Base-by-base conservation (phyloP, 2,888 invertebrate genomes). In the Ariolimax columbianus region DNA sequence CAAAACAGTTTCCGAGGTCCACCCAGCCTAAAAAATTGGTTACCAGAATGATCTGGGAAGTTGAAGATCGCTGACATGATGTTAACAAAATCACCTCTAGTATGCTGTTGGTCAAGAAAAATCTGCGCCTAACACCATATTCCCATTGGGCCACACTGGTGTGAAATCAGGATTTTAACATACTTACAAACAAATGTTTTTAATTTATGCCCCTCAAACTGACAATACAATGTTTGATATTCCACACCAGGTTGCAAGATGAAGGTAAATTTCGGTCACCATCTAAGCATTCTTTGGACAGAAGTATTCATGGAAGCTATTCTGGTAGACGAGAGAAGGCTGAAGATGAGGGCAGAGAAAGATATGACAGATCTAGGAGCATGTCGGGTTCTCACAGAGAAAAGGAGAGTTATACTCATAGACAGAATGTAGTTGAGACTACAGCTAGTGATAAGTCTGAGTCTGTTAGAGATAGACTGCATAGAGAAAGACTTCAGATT, bases 231-330 rank as follows among this genome's bases (percentile, higher is more conserved):
- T 4, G 3, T 43, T 43, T 14, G 7, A 30, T 30, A 14, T 47
- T 38, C 11, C 73, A 30, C 30, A 43, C n/a, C 55, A 77, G 77
- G 55, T 55, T 55, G 55, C 33, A 33, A 55, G 77, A 77, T 23
- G 23, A 33, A 51, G n/a, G 26, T n/a, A 2, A 26, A 2, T 4
- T 33, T 30, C 33, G 36, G 33, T 55, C 33, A 3, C 33, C 55
- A 36, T 55, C 55, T 23, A 51, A 33, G 55, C 51, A 43, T 3
- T 26, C 77, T 19, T 6, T 55, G n/a, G 77, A 55, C 55, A 51
- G 36, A 36, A 77, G 55, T 23, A 36, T 26, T 55, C 77, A 33
- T 55, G 36, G 55, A 17, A 30, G n/a, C 19, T 30, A 75, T 47
- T 11, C 17, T 33, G 40, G 47, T 23, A 63, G 63, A 40, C 30